Conservation (phyloP, 2,113 vertebrate species). For the Thalassoma bifasciatum region DNA sequence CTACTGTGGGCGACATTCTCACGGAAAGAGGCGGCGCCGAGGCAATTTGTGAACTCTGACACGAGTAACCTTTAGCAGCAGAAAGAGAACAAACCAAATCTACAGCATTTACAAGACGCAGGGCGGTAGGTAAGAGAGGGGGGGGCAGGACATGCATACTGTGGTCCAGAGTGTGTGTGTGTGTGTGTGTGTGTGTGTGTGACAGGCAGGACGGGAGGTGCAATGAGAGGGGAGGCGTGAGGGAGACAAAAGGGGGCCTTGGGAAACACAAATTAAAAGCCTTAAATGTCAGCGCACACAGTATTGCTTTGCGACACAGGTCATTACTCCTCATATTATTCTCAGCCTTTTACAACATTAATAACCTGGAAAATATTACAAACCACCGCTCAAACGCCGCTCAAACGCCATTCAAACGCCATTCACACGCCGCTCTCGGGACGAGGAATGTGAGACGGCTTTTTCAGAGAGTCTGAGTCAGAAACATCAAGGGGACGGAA, state of each 20-base stretch:
- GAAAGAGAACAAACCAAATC: slow-evolving; percentile 81
- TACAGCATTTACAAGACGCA: slow-evolving; percentile 84
- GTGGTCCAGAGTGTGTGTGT: slow-evolving; percentile 42
- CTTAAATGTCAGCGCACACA: slow-evolving; percentile 99
- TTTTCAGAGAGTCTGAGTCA: no score
- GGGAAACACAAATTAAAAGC: slow-evolving; percentile 98
- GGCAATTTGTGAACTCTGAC: slow-evolving; percentile 99
- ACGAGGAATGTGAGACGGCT: no score
- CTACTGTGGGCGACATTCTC: slow-evolving; percentile 82
- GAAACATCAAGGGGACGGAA: no score
- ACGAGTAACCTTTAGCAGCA: slow-evolving; percentile 93
- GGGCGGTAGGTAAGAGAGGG: no score
- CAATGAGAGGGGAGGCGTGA: slow-evolving; percentile 65
- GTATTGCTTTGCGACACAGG: slow-evolving; percentile 98
- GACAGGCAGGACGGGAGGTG: slow-evolving; percentile 64
- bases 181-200: slow-evolving; percentile 87
- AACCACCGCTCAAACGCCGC: not conserved
- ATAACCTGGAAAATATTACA: slow-evolving; percentile 97
- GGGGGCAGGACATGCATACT: slow-evolving; percentile 85
- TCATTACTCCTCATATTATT: slow-evolving; percentile 98
- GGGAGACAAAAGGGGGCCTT: slow-evolving; percentile 60
- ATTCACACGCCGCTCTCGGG: no score
- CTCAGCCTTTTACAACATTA: slow-evolving; percentile 93
- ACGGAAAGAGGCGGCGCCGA: slow-evolving; percentile 80
- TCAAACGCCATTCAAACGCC: no score